Conservation (phyloP, 1,140 invertebrate species). For the Zaprionus lachaisei region DNA sequence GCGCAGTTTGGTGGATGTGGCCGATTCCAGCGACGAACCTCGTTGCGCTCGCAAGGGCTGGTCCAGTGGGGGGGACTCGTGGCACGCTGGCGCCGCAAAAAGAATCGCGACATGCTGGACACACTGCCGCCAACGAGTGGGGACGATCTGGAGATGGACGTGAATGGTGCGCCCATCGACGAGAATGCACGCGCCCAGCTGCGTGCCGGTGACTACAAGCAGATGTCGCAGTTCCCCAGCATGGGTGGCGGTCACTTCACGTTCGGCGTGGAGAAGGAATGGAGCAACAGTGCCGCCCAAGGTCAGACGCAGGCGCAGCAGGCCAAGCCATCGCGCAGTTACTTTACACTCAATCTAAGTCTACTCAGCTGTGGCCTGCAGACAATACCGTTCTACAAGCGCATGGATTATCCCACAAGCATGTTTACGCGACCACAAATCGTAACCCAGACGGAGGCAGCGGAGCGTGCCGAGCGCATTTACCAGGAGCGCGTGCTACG, state of each 20-base stretch:
- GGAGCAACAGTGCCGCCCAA: slow-evolving; percentile 57
- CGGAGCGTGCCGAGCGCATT: slow-evolving; percentile 62
- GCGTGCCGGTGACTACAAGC: slow-evolving; percentile 70
- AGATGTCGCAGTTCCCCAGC: slow-evolving; percentile 64
- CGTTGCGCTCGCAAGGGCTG: slow-evolving; percentile 63
- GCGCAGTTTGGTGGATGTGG: slow-evolving; percentile 76
- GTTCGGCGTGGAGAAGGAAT: slow-evolving; percentile 77
- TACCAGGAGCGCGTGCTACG: slow-evolving; percentile 66
- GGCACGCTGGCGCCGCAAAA: slow-evolving; percentile 53
- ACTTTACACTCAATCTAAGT: slow-evolving; percentile 73
- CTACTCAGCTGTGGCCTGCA: slow-evolving; percentile 68
- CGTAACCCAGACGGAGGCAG: slow-evolving; percentile 62
- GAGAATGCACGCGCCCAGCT: slow-evolving; percentile 72
- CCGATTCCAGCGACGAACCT: slow-evolving; percentile 78
- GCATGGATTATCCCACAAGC: slow-evolving; percentile 71
- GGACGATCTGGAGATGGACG: slow-evolving; percentile 50
- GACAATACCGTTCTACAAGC: slow-evolving; percentile 81
- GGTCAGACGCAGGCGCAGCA: slow-evolving; percentile 55
- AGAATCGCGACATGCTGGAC: slow-evolving; percentile 59
- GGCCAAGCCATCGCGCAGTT: slow-evolving; percentile 59
- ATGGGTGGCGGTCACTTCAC: slow-evolving; percentile 75
- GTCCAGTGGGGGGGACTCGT: slow-evolving; percentile 29
- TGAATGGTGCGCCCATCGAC: slow-evolving; percentile 55
- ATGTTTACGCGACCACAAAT: slow-evolving; percentile 72
- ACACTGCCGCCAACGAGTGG: slow-evolving; percentile 50